Evolutionary conservation across 2,888 invertebrate genomes (phyloP).

Genomic region (Ichneumoninae sp.): DNA sequence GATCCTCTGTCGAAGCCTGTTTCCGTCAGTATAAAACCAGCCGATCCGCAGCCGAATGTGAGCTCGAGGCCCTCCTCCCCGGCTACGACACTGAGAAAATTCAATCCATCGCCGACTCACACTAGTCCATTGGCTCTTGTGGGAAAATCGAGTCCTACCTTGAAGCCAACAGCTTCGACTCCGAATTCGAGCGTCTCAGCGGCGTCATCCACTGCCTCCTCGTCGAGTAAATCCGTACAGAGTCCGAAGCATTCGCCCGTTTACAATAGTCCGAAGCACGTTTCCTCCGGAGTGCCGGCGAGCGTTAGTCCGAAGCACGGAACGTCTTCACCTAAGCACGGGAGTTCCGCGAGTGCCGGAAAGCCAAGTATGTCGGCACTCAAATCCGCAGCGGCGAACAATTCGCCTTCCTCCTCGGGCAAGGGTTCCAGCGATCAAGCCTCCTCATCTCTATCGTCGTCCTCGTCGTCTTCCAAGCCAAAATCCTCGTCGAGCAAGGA

Average conservation of each 20-base stretch:
- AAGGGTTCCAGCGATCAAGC: slow-evolving; percentile 78
- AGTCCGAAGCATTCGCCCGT: slow-evolving; percentile 92
- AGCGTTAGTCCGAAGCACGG: slow-evolving; percentile 91
- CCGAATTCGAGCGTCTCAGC: slow-evolving; percentile 85
- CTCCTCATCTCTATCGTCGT: slow-evolving; percentile 66
- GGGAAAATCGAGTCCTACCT: slow-evolving; percentile 85
- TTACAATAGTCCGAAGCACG: slow-evolving; percentile 90
- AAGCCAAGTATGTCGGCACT: slow-evolving; percentile 95
- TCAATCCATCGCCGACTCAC: slow-evolving; percentile 90
- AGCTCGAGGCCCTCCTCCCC: slow-evolving; percentile 88
- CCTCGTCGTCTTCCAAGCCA: slow-evolving; percentile 74
- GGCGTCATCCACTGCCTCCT: slow-evolving; percentile 84
- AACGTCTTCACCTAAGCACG: slow-evolving; percentile 92
- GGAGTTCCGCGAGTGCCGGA: slow-evolving; percentile 89
- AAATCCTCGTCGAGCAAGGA: slow-evolving; percentile 71
- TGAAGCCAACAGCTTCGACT: slow-evolving; percentile 64
- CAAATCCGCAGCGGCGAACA: slow-evolving; percentile 90
- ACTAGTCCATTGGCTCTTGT: slow-evolving; percentile 88
- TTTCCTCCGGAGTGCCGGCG: slow-evolving; percentile 86
- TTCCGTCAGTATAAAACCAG: slow-evolving; percentile 90
- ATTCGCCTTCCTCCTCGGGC: slow-evolving; percentile 85
- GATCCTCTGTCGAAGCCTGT: slow-evolving; percentile 90
- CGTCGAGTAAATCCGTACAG: slow-evolving; percentile 86
- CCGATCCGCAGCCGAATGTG: slow-evolving; percentile 86
- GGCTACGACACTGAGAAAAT: slow-evolving; percentile 88